Percentiles rank a stretch among this genome's conserved stretches.
These are phyloP conservation scores for Ptilodon capucinus DNA, from an alignment of 2,888 invertebrate species.

Conservation along the genomic window DNA sequence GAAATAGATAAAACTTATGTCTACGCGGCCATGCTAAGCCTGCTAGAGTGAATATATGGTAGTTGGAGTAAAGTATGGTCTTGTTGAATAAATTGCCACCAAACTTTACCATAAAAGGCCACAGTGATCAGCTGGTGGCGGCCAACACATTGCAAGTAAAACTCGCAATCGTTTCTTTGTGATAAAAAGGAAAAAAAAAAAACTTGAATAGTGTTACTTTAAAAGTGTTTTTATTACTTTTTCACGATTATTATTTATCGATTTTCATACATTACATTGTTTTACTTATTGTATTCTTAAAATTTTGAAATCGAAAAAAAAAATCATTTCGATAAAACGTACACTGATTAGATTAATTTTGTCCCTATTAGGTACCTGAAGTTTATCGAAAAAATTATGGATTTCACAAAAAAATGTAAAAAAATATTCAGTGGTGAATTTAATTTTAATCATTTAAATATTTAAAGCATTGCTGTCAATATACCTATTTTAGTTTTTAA, in stretches of 20 bases:
- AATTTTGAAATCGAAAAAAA: conserved; percentile 22
- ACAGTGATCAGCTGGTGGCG: too few relatives aligned
- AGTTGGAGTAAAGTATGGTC: conserved; percentile 15
- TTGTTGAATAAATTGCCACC: not conserved
- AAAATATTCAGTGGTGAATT: conserved; percentile 33
- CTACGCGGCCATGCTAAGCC: too few relatives aligned
- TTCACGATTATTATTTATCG: conserved; percentile 24
- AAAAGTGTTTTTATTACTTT: not conserved
- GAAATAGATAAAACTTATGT: too few relatives aligned
- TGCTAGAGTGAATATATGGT: too few relatives aligned
- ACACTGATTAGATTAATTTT: conserved; percentile 44
- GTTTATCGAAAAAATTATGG: conserved; percentile 52
- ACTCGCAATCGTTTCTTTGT: conserved; percentile 59
- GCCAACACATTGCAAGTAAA: conserved; percentile 46
- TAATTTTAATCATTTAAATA: conserved; percentile 35
- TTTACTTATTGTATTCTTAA: conserved; percentile 23
- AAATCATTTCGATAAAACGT: conserved; percentile 25
- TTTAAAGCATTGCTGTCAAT: conserved; percentile 38
- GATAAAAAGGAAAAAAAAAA: too few relatives aligned
- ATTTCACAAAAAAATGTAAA: conserved; percentile 29
- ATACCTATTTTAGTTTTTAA: conserved; percentile 34
- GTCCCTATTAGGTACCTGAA: conserved; percentile 78
- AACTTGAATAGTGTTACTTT: conserved; percentile 33
- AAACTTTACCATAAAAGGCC: conserved; percentile 28
- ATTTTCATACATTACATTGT: conserved; percentile 20